Evolutionary conservation across 2,113 vertebrate genomes (phyloP).

Genomic region (Monarcha castaneiventris): DNA sequence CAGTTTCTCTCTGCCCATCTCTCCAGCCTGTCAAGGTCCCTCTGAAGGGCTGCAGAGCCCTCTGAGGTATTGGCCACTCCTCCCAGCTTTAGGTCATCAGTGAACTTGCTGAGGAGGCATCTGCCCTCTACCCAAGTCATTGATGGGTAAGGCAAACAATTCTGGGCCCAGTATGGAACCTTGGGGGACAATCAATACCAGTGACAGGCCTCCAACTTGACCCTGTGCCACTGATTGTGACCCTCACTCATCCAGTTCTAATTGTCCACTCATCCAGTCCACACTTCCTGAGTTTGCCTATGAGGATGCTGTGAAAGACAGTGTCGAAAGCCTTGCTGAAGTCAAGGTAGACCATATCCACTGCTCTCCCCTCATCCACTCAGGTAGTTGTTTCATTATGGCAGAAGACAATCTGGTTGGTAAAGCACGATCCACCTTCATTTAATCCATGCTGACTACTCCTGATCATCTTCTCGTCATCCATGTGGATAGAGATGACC

Average conservation of each 20-base stretch:
- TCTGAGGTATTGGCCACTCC: rapidly evolving
- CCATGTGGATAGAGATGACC: not conserved
- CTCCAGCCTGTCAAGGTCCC: not conserved
- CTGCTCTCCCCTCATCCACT: not conserved
- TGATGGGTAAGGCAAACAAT: not conserved
- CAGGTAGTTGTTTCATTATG: not conserved
- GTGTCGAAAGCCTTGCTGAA: not conserved
- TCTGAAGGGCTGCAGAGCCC: not conserved
- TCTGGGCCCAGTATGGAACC: not conserved
- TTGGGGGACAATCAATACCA: not conserved
- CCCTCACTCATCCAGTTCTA: not conserved
- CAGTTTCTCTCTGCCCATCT: not conserved
- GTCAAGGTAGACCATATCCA: not conserved
- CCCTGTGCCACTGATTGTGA: not conserved
- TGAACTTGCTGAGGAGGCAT: not conserved
- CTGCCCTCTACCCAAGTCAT: not conserved
- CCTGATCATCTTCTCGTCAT: not conserved
- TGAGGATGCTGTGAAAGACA: not conserved
- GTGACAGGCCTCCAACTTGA: not conserved
- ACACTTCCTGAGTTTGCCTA: not conserved
- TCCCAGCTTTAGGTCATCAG: not conserved
- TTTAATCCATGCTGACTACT: not conserved
- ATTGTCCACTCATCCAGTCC: not conserved
- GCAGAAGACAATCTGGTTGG: not conserved
- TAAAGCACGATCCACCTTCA: not conserved